phyloP scores from a whole-genome alignment of 2,797 vertebrate genomes.

The Stomatorhinus walkeri region DNA sequence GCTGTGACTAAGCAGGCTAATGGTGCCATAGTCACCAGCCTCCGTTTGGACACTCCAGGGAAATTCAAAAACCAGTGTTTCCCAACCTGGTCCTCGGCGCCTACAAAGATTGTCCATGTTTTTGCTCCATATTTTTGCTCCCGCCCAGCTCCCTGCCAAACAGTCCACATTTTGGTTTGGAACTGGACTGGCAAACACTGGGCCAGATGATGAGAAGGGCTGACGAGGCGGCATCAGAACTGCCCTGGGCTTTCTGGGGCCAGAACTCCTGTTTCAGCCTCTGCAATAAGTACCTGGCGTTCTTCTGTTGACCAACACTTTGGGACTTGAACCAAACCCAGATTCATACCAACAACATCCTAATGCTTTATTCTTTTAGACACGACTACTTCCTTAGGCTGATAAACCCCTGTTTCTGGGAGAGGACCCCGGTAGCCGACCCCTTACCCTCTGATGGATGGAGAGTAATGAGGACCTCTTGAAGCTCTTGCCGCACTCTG shows the following conservation, averaged over 20 bases:
- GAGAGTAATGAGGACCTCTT: constrained; percentile 83
- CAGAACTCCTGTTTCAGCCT: not conserved
- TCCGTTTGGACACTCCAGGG: not conserved
- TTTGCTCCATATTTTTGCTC: not conserved
- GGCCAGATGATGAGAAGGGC: not conserved
- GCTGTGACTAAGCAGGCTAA: not conserved
- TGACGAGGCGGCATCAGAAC: not conserved
- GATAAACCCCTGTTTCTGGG: constrained; percentile 6
- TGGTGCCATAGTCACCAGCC: not conserved
- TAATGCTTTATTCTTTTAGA: not conserved
- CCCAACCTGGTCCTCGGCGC: not conserved
- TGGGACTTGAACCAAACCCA: not conserved
- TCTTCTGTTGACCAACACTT: not conserved
- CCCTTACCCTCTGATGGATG: constrained; percentile 76
- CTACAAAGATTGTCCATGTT: not conserved
- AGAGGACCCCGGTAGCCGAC: constrained; percentile 38
- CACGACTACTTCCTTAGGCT: not conserved
- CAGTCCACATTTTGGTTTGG: not conserved
- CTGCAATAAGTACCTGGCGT: not conserved
- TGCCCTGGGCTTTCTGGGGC: not conserved
- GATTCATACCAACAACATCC: not conserved
- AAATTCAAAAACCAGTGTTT: not conserved
- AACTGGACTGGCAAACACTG: not conserved
- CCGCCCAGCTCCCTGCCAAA: not conserved
- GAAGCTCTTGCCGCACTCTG: constrained; percentile 78